Evolutionary conservation across 2,113 vertebrate genomes (phyloP), one percentile per base, ranked within the genome.

Genomic region (Anhinga anhinga): DNA sequence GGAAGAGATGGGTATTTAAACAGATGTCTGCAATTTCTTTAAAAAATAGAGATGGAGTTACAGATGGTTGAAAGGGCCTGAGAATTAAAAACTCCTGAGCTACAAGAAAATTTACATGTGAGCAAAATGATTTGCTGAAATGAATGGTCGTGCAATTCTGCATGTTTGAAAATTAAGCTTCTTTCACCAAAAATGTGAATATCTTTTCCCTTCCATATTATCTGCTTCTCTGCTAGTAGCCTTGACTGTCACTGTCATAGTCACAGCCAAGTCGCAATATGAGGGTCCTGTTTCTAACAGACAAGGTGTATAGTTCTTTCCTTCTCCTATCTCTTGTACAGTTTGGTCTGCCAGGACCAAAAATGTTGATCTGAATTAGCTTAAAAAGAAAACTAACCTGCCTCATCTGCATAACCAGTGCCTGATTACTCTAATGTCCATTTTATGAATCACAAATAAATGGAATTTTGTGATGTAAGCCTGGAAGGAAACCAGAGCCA

Each of bases 21-120:
- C 97, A 98, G 96, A 98, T 97, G 96, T 92, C 96, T 97, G 86
- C 89, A 93, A 90, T 97, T 97, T 93, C 93, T 97, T 97, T 90
- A 86, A 96, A 95, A 97, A 97, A 95, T 72, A 94, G 87, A 96
- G 94, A 97, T 95, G 93, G 96, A 97, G 91, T 96, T 97, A 97
- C 97, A 98, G 97, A 98, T 97, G 97, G 97, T 82, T 84, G 84
- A 94, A 97, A 94, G 90, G 88, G 89, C 63, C 94, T 95, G 93
- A 96, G 93, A 97, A 97, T 92, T 91, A 65, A 97, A 97, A 96
- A 77, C 74, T 95, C 94, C 73, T 40, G 4, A 96, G 90, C 36
- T 82, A 91, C 86, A 94, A 70, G 95, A 77, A 96, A 95, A 97
- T 97, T 86, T 95, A 95, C 93, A 95, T 95, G 95, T 83, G 94